Conservation (phyloP, 2,113 vertebrate species). For the Lynx canadensis region DNA sequence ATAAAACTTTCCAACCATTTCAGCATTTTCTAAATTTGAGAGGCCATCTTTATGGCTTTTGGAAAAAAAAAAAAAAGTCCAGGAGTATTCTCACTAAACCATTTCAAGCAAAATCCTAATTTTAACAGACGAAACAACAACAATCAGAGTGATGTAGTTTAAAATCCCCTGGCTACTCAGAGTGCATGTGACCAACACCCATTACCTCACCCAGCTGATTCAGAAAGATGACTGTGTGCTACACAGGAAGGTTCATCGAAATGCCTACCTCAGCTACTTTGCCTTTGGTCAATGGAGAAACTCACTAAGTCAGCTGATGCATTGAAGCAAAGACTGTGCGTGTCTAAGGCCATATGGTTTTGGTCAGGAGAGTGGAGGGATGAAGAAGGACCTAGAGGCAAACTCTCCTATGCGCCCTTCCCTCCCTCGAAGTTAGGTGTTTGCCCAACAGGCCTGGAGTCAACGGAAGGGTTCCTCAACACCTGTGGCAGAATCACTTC, state of each 20-base stretch:
- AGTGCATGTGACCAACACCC: conserved; percentile 69
- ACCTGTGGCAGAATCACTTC: background rate
- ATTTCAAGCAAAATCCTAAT: conserved; percentile 65
- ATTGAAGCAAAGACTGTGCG: background rate
- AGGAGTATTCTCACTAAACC: conserved; percentile 68
- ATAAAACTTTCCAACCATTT: conserved; percentile 82
- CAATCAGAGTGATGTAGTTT: conserved; percentile 56
- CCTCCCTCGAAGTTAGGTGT: background rate
- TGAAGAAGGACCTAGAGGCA: background rate
- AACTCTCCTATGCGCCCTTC: background rate
- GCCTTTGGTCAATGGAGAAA: conserved; percentile 21
- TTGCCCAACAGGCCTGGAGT: background rate
- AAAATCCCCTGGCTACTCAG: conserved; percentile 63
- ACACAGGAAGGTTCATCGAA: background rate
- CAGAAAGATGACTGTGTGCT: conserved; percentile 23
- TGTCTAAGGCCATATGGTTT: background rate
- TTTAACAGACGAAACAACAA: conserved; percentile 76
- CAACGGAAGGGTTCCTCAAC: background rate
- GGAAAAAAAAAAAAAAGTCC: conserved; percentile 59
- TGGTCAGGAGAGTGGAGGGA: background rate
- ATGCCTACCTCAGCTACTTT: conserved; percentile 48
- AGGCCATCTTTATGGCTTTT: conserved; percentile 76
- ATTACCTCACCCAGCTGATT: conserved; percentile 75
- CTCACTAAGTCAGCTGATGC: background rate
- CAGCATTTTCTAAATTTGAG: conserved; percentile 79